Conservation (phyloP, 2,888 invertebrate genomes). For the Cerastis leucographa region DNA sequence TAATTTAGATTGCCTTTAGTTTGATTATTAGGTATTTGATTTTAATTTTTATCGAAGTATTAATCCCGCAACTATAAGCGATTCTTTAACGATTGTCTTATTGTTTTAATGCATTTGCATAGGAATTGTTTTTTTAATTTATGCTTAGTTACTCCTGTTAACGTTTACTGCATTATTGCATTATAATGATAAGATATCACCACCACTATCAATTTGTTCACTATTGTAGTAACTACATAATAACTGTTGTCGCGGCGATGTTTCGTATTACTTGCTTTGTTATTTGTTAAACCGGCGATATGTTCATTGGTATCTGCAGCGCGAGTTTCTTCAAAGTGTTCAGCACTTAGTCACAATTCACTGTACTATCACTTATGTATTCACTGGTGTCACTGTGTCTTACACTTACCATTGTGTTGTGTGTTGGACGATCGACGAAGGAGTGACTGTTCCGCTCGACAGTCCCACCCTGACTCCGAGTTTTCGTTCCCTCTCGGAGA, state of each 20-base stretch:
- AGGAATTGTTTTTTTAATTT: slow-evolving; percentile 12
- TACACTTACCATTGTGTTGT: slow-evolving; percentile 89
- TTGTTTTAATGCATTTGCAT: slow-evolving; percentile 15
- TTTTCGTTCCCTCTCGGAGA: slow-evolving; percentile 76
- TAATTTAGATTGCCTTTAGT: neutral
- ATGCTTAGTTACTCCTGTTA: neutral
- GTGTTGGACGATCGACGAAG: slow-evolving; percentile 87
- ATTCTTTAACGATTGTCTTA: neutral
- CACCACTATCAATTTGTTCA: slow-evolving; percentile 40
- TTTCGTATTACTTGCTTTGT: slow-evolving; percentile 19
- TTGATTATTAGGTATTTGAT: slow-evolving; percentile 7
- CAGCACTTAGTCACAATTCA: slow-evolving; percentile 73
- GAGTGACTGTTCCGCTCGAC: slow-evolving; percentile 89
- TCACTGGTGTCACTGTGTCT: slow-evolving; percentile 73
- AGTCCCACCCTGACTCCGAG: slow-evolving; percentile 90
- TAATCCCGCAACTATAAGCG: neutral
- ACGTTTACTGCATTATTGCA: slow-evolving; percentile 8
- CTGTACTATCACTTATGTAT: slow-evolving; percentile 65
- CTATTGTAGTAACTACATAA: slow-evolving; percentile 11
- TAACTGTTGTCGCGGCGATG: slow-evolving; percentile 28
- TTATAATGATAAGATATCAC: slow-evolving; percentile 15
- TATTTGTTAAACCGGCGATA: slow-evolving; percentile 17
- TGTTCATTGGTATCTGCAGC: slow-evolving; percentile 26
- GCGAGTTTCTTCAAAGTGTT: slow-evolving; percentile 50
- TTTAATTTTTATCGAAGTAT: neutral